These are phyloP conservation scores for Pristionchus maxplancki DNA, from an alignment of 2,888 invertebrate species.

Conservation along the genomic window DNA sequence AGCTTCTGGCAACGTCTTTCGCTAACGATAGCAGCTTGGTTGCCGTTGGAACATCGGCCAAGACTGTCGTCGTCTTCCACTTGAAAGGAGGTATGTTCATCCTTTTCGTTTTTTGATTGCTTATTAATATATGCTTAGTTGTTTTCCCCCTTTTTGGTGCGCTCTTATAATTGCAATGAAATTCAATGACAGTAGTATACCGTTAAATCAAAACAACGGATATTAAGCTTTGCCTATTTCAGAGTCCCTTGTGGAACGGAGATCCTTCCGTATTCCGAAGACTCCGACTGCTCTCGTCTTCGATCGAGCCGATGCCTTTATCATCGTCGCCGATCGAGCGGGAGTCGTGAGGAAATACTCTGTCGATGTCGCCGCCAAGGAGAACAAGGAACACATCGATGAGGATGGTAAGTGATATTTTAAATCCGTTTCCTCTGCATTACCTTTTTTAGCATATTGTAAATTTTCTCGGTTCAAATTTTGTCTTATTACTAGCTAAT, in stretches of 20 bases:
- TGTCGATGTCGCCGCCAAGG: slow-evolving; percentile 34
- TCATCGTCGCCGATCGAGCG: slow-evolving; percentile 50
- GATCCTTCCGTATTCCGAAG: slow-evolving; percentile 51
- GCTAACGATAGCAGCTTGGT: background rate
- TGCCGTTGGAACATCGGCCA: slow-evolving; percentile 50
- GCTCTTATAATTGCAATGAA: too few species aligned
- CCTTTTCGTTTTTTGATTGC: background rate
- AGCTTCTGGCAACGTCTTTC: slow-evolving; percentile 47
- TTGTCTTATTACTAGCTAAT: background rate
- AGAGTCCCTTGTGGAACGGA: background rate
- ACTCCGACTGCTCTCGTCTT: slow-evolving; percentile 46
- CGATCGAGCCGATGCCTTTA: slow-evolving; percentile 35
- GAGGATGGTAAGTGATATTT: slow-evolving; percentile 27
- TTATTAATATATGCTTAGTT: background rate
- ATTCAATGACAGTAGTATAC: too few species aligned
- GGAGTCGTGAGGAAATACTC: slow-evolving; percentile 50
- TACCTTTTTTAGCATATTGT: background rate
- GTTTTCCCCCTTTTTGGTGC: background rate
- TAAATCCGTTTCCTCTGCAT: background rate
- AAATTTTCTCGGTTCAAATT: background rate
- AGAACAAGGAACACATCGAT: slow-evolving; percentile 40
- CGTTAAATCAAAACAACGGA: too few species aligned
- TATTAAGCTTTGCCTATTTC: background rate
- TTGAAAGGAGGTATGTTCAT: background rate
- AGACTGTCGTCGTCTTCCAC: slow-evolving; percentile 50